Base-by-base conservation (phyloP, 1,140 invertebrate genomes). In the Zaprionus gabonicus region DNA sequence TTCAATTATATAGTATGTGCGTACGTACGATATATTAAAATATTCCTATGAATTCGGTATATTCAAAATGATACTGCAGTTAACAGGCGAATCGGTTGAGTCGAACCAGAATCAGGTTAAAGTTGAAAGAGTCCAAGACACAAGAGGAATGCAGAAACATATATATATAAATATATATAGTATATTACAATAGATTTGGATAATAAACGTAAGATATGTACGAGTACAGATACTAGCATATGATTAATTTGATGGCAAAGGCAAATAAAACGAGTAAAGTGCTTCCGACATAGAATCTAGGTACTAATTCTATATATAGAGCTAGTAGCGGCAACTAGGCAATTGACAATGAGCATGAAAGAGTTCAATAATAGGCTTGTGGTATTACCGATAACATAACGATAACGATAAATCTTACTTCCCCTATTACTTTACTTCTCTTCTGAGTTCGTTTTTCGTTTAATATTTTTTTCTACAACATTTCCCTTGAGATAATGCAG, bases 261-360 rank as follows among this genome's bases (percentile, higher is more conserved):
- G 84, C 85, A 87, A 87, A 87, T 84, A 87, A 88, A 87, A 73
- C 62, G 85, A 87, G 76, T 79, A 81, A 90, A 90, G 84, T 87
- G 84, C 84, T 87, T 87, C 84, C 84, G 84, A 88, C 58, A 62
- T 87, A 87, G 85, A 66, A 76, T 83, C 63, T 87, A 87, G 80
- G 80, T 78, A 78, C 64, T 65, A 17, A 46, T 46, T 46, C 41
- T 74, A 60, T 78, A 60, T 78, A 77, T 57, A 67, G 63, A 74
- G 59, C 66, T 80, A 87, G 36, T 49, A 65, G 38, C 38, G 13
- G 51, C 49, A 62, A 57, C 75, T 60, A 64, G 65, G 67, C 17
- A 64, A 57, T 63, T 58, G 59, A 65, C 64, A 49, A 60, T 56
- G 56, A 69, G 65, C 58, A 74, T 53, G 44, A 72, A 58, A 65